Base-by-base conservation (phyloP, 2,888 invertebrate species). In the Hesperia comma region DNA sequence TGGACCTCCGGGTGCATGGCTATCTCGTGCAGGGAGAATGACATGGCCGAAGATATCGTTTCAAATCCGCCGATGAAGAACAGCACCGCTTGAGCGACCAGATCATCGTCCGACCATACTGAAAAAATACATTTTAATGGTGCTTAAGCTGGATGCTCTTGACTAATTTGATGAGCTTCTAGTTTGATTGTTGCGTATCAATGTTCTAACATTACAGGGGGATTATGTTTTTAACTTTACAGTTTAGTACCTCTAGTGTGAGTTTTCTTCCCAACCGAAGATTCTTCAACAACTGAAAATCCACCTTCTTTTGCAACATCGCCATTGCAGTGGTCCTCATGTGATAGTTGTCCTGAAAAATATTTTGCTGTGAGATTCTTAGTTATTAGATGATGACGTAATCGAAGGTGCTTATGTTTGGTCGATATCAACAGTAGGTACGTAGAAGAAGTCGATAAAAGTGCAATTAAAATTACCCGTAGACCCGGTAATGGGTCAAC, bases 1-100 rank as follows among this genome's bases (percentile, higher is more conserved):
- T 94, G 94, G 3, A 93, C 77, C 1, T 94, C 93, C 14, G 89
- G 87, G 79, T 94, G 90, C 12, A 89, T 74, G 62, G 93, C 93
- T 10, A 95, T 71, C 76, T 94, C 94, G 54, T 93, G 88, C 0
- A 92, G 79, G 0, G 88, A 75, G 67, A 94, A 94, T 17, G 86
- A 78, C 77, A 92, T 85, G 0, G 86, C 74, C 5, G 74, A 72
- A 0, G 87, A 79, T 0, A 80, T 74, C 0, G 92, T 88, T 43
- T 93, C 93, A 49, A 92, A 93, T 0, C 93, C 93, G 10, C 90
- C 93, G 32, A 92, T 79, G 77, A 93, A 92, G 76, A 93, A 93
- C 0, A 93, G 69, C 33, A 92, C 75, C 0, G 86, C 86, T 73
- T 90, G 90, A 0, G 86, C 84, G 0, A 82, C 74, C 2, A 90